Evolutionary conservation across 2,888 invertebrate genomes (phyloP), one percentile per base, ranked within the genome.

Genomic region (Trachelus tabidus): DNA sequence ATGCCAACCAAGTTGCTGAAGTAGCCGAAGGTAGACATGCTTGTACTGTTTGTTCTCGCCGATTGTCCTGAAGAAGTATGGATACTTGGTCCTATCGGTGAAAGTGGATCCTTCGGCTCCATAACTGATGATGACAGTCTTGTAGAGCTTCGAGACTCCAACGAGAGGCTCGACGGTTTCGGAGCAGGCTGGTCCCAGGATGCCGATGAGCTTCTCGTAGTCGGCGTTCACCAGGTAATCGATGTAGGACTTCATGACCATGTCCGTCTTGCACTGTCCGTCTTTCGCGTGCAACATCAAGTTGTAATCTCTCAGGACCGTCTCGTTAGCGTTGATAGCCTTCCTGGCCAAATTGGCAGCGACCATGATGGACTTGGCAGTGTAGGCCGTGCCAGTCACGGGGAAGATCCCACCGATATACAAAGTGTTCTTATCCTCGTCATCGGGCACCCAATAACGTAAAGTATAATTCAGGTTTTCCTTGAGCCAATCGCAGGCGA

Each of bases 151-250:
- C 0, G 96, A 95, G 3, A 97, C 94, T 0, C 96, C 96, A 0
- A 96, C 96, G 68, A 97, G 92, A 0, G 96, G 96, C 87, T 96
- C 96, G 0, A 96, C 95, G 0, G 96, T 96, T 88, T 96, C 96
- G 0, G 96, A 96, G 86, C 96, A 97, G 0, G 95, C 96, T 0
- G 96, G 96, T 11, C 97, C 96, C 74, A 96, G 88, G 1, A 97
- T 94, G 0, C 96, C 97, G 79, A 95, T 93, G 80, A 96, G 91
- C 75, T 93, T 93, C 68, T 92, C 90, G 81, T 94, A 94, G 69
- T 92, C 90, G 77, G 93, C 92, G 76, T 92, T 91, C 12, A 93
- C 92, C 77, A 95, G 94, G 87, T 94, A 95, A 81, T 95, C 94
- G 77, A 96, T 96, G 89, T 96, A 96, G 0, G 94, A 93, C 82